Percentiles rank a stretch among this genome's conserved stretches.
phyloP scores from a whole-genome alignment of 2,888 invertebrate genomes.

The Graphium colonna region DNA sequence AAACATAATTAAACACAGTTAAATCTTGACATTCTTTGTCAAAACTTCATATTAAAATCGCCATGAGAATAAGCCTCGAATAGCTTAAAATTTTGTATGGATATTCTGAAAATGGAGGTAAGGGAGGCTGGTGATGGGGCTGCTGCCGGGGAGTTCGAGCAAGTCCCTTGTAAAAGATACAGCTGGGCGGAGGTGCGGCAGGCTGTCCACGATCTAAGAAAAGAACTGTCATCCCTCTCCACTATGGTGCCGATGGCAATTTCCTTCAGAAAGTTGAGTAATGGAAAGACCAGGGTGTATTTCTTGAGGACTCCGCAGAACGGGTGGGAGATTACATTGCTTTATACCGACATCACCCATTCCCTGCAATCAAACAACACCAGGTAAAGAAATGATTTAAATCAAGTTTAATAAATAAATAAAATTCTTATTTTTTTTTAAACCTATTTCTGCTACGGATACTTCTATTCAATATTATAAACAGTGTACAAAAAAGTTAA shows the following conservation, averaged over 20 bases:
- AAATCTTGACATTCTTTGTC: constrained; percentile 18
- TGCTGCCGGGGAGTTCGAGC: constrained; percentile 60
- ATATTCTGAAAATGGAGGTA: constrained; percentile 64
- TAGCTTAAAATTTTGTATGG: constrained; percentile 41
- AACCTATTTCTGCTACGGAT: no score
- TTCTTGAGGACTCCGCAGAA: constrained; percentile 93
- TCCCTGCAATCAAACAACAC: constrained; percentile 77
- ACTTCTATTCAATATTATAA: no score
- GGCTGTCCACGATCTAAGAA: constrained; percentile 89
- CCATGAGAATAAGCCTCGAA: constrained; percentile 43
- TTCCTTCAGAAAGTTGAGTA: constrained; percentile 87
- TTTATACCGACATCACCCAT: constrained; percentile 90
- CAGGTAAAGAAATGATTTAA: constrained; percentile 49
- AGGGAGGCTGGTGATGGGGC: constrained; percentile 73
- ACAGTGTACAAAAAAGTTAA: no score
- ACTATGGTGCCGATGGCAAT: constrained; percentile 91
- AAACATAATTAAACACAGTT: constrained; percentile 21
- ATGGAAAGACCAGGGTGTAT: constrained; percentile 91
- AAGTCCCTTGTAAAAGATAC: constrained; percentile 62
- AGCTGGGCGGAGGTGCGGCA: constrained; percentile 90
- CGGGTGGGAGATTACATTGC: constrained; percentile 93
- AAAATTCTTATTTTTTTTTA: no score
- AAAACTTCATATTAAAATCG: constrained; percentile 42
- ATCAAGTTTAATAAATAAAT: no score
- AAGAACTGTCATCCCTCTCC: constrained; percentile 88